A percentile compares a stretch with the other conserved stretches of the same genome.
These are phyloP conservation scores for Fregetta grallaria DNA, from an alignment of 2,113 vertebrate genomes.

Conservation along the genomic window DNA sequence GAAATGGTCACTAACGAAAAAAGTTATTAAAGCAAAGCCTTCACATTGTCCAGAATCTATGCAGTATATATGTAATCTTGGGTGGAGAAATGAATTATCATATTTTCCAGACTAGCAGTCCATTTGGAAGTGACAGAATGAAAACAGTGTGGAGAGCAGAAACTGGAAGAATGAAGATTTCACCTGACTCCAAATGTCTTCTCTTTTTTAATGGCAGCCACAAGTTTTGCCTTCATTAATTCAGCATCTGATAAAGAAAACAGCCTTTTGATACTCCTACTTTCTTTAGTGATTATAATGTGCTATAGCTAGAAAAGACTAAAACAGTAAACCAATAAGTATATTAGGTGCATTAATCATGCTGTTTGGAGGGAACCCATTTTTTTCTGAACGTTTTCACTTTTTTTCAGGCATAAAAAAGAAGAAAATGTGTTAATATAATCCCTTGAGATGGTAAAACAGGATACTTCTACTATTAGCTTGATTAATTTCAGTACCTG, in stretches of 20 bases:
- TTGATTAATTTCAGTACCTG: background rate
- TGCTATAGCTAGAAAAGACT: background rate
- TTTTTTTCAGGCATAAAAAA: background rate
- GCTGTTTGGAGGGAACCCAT: background rate
- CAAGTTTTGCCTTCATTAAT: background rate
- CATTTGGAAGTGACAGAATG: background rate
- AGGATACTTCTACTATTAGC: background rate
- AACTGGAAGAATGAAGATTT: background rate
- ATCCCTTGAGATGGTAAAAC: background rate
- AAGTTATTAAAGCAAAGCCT: background rate
- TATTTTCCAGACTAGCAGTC: background rate
- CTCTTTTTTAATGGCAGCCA: background rate
- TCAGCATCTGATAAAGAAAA: background rate
- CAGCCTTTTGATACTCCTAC: background rate
- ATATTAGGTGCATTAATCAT: background rate
- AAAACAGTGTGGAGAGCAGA: background rate
- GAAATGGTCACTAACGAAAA: background rate
- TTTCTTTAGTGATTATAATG: background rate
- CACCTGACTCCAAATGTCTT: background rate
- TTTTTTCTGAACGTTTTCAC: background rate
- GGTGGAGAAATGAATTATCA: background rate
- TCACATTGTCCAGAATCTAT: background rate
- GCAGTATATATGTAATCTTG: background rate
- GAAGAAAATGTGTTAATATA: background rate
- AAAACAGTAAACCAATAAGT: background rate